A percentile compares a stretch with the other conserved stretches of the same genome.
phyloP scores from a whole-genome alignment of 1,140 invertebrate species.

The Hermatobates lingyangjiaoensis region DNA sequence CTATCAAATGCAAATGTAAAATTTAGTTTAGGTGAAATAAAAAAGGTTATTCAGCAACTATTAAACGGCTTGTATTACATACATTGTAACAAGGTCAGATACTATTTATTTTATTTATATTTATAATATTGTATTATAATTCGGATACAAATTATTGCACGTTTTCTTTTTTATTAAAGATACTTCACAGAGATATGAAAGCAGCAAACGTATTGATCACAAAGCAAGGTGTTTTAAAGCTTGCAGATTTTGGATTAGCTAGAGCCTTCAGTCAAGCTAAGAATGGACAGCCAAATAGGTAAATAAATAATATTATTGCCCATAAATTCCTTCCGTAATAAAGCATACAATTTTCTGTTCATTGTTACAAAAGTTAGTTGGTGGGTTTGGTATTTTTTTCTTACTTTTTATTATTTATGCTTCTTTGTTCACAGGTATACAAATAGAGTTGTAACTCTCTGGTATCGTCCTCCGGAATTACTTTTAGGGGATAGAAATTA shows the following conservation, averaged over 20 bases:
- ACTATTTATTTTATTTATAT: too few relatives aligned
- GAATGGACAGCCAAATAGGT: conserved; percentile 61
- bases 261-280: conserved; percentile 81
- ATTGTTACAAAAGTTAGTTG: neutral
- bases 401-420: neutral
- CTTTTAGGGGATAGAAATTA: conserved; percentile 85
- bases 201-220: conserved; percentile 97
- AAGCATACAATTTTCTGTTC: too few relatives aligned
- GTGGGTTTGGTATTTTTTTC: neutral
- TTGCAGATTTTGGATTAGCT: conserved; percentile 85
- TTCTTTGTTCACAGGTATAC: conserved; percentile 47
- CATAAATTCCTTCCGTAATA: too few relatives aligned
- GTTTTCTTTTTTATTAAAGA: conserved; percentile 27
- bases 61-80: conserved; percentile 94
- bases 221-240: conserved; percentile 81
- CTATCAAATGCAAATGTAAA: conserved; percentile 91
- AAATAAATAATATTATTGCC: too few relatives aligned
- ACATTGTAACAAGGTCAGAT: conserved; percentile 73
- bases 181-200: conserved; percentile 93
- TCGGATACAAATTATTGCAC: neutral
- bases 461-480: conserved; percentile 88
- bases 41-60: conserved; percentile 95
- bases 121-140: neutral
- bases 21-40: conserved; percentile 92
- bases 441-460: conserved; percentile 92